Evolutionary conservation across 2,888 invertebrate genomes (phyloP).

Genomic region (Eremobia ochroleuca): DNA sequence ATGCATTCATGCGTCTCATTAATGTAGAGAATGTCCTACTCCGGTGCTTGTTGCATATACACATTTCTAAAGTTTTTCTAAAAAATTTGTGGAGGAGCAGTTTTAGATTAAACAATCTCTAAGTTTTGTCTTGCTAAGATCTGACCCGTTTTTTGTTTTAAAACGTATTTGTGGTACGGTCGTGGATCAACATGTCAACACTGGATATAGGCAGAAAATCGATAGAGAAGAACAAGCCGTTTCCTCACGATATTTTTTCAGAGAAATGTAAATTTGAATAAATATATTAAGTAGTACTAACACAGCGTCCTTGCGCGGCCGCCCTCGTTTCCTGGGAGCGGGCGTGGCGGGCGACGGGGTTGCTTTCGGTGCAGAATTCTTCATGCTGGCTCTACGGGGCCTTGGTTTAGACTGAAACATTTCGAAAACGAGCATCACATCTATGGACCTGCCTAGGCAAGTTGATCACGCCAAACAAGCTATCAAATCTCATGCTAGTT

Average conservation of each 20-base stretch:
- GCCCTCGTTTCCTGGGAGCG: conserved; percentile 80
- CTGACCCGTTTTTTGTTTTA: background rate
- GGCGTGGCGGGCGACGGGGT: conserved; percentile 47
- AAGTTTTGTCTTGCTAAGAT: background rate
- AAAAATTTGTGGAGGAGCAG: background rate
- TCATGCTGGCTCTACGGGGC: conserved; percentile 60
- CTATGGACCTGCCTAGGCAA: background rate
- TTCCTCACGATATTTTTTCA: background rate
- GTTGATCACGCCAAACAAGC: background rate
- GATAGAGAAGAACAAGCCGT: background rate
- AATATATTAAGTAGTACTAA: conserved; percentile 40
- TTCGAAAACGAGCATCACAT: background rate
- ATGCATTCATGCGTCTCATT: background rate
- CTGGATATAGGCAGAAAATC: background rate
- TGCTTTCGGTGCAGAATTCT: conserved; percentile 48
- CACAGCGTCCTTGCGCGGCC: conserved; percentile 82
- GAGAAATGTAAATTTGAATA: conserved; percentile 2
- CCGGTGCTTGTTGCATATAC: background rate
- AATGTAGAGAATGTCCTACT: background rate
- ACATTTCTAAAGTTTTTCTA: background rate
- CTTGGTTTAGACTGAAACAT: conserved; percentile 61
- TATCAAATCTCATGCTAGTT: background rate
- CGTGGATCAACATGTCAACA: background rate
- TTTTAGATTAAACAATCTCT: background rate
- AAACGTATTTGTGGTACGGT: background rate